These are phyloP conservation scores for Drosophila pegasa DNA, from an alignment of 2,888 invertebrate genomes.

Conservation along the genomic window DNA sequence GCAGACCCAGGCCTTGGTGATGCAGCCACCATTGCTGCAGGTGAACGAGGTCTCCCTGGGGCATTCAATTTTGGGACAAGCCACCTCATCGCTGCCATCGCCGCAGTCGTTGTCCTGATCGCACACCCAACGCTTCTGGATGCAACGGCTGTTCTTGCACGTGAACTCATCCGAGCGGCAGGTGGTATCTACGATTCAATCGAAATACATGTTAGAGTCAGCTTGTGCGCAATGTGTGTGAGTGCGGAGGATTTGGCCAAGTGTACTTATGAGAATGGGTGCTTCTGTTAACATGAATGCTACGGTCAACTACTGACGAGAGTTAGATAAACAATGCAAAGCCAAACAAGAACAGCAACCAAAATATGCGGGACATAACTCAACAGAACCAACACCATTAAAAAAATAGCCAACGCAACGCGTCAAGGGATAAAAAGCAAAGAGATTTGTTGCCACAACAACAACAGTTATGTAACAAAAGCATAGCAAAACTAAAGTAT, in stretches of 20 bases:
- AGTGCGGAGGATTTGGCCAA: slow-evolving; percentile 40
- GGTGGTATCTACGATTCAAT: slow-evolving; percentile 89
- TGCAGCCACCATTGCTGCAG: slow-evolving; percentile 91
- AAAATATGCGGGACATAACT: slow-evolving; percentile 56
- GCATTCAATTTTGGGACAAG: slow-evolving; percentile 90
- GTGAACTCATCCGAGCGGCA: slow-evolving; percentile 96
- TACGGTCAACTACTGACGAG: slow-evolving; percentile 43
- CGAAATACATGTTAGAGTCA: slow-evolving; percentile 12
- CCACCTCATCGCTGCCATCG: slow-evolving; percentile 92
- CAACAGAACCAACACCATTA: slow-evolving; percentile 72
- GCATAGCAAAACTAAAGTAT: slow-evolving; percentile 55
- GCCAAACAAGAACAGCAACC: slow-evolving; percentile 22
- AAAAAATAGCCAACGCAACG: slow-evolving; percentile 51
- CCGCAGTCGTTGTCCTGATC: slow-evolving; percentile 95
- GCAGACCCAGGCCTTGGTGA: slow-evolving; percentile 92
- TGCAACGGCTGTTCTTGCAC: slow-evolving; percentile 95
- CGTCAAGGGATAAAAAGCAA: slow-evolving; percentile 31
- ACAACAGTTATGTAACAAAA: slow-evolving; percentile 34
- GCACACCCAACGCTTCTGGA: slow-evolving; percentile 94
- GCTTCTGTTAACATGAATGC: slow-evolving; percentile 37
- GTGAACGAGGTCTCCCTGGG: slow-evolving; percentile 89
- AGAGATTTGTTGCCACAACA: slow-evolving; percentile 50
- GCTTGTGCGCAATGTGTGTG: slow-evolving; percentile 1
- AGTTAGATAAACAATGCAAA: slow-evolving; percentile 35
- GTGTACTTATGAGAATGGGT: slow-evolving; percentile 24